Percentiles rank a stretch among this genome's conserved stretches.
These are phyloP conservation scores for Drosophila ochracea DNA, from an alignment of 2,888 invertebrate species.

Conservation along the genomic window DNA sequence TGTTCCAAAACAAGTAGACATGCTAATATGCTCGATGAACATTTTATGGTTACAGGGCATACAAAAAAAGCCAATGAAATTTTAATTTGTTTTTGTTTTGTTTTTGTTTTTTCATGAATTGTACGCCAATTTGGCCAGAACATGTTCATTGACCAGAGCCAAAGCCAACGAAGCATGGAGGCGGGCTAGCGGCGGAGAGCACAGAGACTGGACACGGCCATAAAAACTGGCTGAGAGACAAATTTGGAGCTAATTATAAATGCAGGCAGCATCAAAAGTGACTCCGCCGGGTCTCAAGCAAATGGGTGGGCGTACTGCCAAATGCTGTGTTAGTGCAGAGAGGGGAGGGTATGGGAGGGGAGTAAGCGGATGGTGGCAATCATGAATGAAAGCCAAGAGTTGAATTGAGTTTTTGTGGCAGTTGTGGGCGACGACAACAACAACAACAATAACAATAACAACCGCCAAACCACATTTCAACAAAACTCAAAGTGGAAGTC, in stretches of 20 bases:
- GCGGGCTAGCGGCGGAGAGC: not conserved
- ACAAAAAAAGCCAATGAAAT: constrained; percentile 40
- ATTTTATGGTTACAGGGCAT: constrained; percentile 17
- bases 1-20: not conserved
- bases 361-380: constrained; percentile 38
- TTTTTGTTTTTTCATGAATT: constrained; percentile 60
- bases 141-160: constrained; percentile 48
- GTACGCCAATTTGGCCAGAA: constrained; percentile 57
- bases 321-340: constrained; percentile 14
- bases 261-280: constrained; percentile 66
- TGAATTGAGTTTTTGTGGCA: constrained; percentile 2
- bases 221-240: constrained; percentile 70
- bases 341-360: not conserved
- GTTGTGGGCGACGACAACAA: constrained; percentile 41
- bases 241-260: constrained; percentile 78
- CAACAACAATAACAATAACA: not conserved
- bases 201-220: constrained; percentile 62
- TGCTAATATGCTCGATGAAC: not conserved
- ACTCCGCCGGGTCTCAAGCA: constrained; percentile 33
- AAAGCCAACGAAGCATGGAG: constrained; percentile 6
- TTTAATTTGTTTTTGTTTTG: constrained; percentile 47
- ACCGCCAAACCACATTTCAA: not conserved
- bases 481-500: constrained; percentile 5
- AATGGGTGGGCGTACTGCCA: constrained; percentile 57
- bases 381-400: constrained; percentile 62